Evolutionary conservation across 2,113 vertebrate genomes (phyloP).

Genomic region (Otis tarda): DNA sequence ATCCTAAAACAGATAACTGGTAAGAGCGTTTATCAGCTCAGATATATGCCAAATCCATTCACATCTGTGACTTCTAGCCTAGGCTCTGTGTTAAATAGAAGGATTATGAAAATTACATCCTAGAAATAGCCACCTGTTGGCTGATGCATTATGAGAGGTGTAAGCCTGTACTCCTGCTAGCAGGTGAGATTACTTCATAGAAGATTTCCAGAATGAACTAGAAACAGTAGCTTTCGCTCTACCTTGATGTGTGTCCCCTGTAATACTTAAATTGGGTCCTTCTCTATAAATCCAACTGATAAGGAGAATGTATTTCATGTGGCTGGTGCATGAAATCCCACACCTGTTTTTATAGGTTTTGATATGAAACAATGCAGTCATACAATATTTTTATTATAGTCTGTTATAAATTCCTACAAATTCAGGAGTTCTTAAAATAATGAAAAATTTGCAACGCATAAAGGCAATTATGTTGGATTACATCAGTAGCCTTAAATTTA

Average conservation of each 20-base stretch:
- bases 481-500: background rate
- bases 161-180: background rate
- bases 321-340: background rate
- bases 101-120: background rate
- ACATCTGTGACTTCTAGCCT: background rate
- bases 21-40: background rate
- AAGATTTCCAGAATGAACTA: background rate
- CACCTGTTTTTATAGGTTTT: background rate
- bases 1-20: background rate
- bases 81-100: background rate
- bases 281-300: background rate
- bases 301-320: background rate
- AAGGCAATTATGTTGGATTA: background rate
- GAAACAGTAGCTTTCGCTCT: background rate
- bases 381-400: background rate
- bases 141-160: background rate
- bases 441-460: too few species aligned
- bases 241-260: background rate
- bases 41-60: background rate
- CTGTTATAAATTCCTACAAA: background rate
- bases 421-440: background rate
- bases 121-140: background rate
- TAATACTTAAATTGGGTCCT: background rate
- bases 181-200: background rate
- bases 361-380: background rate